Evolutionary conservation across 2,113 vertebrate species (phyloP).

Genomic region (Anolis carolinensis): DNA sequence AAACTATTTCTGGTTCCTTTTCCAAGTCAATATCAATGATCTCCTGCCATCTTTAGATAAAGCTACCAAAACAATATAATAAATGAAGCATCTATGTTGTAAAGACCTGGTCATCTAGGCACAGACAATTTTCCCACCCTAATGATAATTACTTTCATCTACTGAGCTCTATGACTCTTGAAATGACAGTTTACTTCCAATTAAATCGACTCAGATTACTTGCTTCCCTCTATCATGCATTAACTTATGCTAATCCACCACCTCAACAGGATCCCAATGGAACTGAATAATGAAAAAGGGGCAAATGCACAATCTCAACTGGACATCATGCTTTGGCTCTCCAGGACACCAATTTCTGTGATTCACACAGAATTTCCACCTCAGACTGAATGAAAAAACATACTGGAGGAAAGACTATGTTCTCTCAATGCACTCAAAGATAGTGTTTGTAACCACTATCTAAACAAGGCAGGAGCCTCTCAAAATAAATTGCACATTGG

Average conservation of each 20-base stretch:
- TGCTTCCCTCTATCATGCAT: neutral
- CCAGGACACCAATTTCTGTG: too few species aligned
- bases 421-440: neutral
- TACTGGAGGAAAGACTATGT: neutral
- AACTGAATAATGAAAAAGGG: neutral
- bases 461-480: neutral
- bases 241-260: neutral
- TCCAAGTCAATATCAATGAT: neutral
- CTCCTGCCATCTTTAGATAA: neutral
- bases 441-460: neutral
- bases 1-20: neutral
- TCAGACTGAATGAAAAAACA: too few species aligned
- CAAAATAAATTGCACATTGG: neutral
- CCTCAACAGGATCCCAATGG: neutral
- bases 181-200: neutral
- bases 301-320: neutral
- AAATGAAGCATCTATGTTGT: neutral
- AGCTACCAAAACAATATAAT: neutral
- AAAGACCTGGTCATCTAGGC: neutral
- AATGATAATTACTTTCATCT: neutral
- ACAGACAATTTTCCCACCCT: neutral
- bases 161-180: neutral
- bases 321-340: neutral
- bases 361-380: neutral
- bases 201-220: neutral